Evolutionary conservation across 2,888 invertebrate genomes (phyloP).

Genomic region (Conops quadrifasciatus): DNA sequence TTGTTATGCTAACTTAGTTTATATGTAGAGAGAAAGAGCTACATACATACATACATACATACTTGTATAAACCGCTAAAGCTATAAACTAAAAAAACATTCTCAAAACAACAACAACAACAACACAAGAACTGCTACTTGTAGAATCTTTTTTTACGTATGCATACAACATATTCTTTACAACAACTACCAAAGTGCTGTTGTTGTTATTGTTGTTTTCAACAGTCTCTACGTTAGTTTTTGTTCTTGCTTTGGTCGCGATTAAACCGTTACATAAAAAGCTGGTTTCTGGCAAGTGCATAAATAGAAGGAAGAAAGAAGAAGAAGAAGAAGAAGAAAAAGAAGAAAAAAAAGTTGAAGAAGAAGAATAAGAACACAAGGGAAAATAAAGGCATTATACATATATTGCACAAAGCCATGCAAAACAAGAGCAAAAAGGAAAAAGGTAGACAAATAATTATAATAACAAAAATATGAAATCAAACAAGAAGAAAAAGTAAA

Average conservation of each 20-base stretch:
- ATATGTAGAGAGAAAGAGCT: too few species aligned
- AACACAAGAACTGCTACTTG: constrained; percentile 11
- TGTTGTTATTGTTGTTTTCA: background rate
- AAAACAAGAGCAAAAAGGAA: background rate
- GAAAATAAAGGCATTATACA: background rate
- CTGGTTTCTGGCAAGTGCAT: background rate
- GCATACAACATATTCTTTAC: too few species aligned
- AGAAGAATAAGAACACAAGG: background rate
- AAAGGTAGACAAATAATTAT: too few species aligned
- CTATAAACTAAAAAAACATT: too few species aligned
- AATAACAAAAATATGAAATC: too few species aligned
- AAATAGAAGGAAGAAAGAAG: background rate
- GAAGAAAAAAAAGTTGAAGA: background rate
- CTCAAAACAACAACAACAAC: background rate
- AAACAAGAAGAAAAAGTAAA: too few species aligned
- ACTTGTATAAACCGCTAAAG: too few species aligned
- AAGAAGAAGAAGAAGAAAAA: background rate
- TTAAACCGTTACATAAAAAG: background rate
- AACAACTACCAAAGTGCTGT: background rate
- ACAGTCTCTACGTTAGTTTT: background rate
- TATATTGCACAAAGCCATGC: background rate
- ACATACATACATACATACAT: too few species aligned
- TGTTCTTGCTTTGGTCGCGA: background rate
- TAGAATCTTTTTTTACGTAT: background rate
- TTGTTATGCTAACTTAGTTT: background rate